A percentile compares a stretch with the other conserved stretches of the same genome.
Evolutionary conservation across 2,797 vertebrate genomes (phyloP).

Genomic region (Mergus octosetaceus): DNA sequence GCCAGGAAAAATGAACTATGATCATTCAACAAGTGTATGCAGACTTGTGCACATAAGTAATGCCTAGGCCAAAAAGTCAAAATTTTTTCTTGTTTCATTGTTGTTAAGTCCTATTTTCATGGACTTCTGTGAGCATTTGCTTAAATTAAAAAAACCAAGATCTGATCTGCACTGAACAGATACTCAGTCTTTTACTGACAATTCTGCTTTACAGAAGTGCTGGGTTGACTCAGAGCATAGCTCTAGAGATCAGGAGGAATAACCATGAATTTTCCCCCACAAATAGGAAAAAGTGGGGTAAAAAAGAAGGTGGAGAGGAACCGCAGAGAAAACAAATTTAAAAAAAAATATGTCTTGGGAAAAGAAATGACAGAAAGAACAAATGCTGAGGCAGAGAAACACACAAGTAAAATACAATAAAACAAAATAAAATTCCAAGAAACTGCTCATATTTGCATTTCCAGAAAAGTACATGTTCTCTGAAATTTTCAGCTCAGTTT

Average conservation of each 20-base stretch:
- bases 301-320: not conserved
- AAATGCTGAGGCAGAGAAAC: not conserved
- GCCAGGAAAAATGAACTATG: not conserved
- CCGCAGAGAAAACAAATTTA: not conserved
- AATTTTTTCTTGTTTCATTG: not conserved
- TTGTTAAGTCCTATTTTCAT: not conserved
- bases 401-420: no score
- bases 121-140: not conserved
- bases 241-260: not conserved
- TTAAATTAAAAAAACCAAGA: fast-evolving
- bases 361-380: not conserved
- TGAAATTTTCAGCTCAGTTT: not conserved
- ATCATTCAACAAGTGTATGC: not conserved
- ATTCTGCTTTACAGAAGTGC: not conserved
- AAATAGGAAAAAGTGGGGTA: not conserved
- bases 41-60: not conserved
- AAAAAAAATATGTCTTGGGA: not conserved
- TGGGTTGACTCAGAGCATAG: not conserved
- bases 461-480: not conserved
- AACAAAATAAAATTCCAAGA: not conserved
- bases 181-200: not conserved
- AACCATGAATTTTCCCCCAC: not conserved
- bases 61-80: not conserved
- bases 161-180: not conserved
- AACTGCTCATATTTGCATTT: not conserved